Evolutionary conservation across 2,888 invertebrate genomes (phyloP), one percentile per base, ranked within the genome.

Genomic region (Erebia aethiops): DNA sequence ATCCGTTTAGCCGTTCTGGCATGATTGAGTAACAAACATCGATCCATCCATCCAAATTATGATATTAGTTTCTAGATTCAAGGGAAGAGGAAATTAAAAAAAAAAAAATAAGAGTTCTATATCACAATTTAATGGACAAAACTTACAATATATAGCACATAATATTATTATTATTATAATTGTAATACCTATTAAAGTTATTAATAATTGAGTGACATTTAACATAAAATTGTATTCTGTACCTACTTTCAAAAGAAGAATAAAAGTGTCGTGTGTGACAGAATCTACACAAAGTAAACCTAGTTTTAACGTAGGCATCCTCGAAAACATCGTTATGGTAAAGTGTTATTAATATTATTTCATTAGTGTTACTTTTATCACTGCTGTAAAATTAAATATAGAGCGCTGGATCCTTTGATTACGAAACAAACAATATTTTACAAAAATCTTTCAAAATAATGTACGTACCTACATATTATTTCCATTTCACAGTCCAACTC

Each of bases 81-180:
- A 16, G 18, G 21, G 16, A 35, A 11, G 35, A 18, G 11, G 8
- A n/a, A 9, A 10, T 16, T 10, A 21, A 10, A 51, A 41, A 43
- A 51, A n/a, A n/a, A 63, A 66, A 3, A 64, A 66, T 43, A 67
- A 61, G 52, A 26, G 61, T 49, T 69, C 82, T 84, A 82, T 91
- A 91, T 92, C 90, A 92, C 89, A 90, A 86, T 92, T 91, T 92
- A 92, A 87, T 92, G 90, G 91, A 91, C 91, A 91, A 86, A 77
- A 76, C 74, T 73, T 77, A 72, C 21, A 70, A 43, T 21, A 21
- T 21, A 65, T 69, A 70, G 68, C 52, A 70, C 67, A 58, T 68
- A 69, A 57, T 67, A 70, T 70, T 52, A 43, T 60, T 10, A 43
- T 13, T 46, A 60, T 21, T 16, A 9, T 2, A 16, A 21, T 46